These are phyloP conservation scores for Xylota sylvarum DNA, from an alignment of 2,888 invertebrate species.

Conservation along the genomic window DNA sequence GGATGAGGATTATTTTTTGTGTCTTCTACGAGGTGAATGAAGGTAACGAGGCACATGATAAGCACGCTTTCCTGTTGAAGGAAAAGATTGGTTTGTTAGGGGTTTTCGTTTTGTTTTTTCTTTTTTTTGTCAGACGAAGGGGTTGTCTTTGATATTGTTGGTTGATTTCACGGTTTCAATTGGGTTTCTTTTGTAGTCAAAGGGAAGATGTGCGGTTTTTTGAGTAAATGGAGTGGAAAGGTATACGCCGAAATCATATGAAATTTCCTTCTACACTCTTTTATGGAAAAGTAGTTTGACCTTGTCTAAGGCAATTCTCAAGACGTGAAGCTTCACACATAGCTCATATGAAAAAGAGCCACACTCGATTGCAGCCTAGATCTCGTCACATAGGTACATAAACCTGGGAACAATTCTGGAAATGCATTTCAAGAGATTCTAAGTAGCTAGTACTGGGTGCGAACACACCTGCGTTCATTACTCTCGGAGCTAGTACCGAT, in stretches of 20 bases:
- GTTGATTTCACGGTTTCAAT: background rate
- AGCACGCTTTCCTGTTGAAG: conserved; percentile 65
- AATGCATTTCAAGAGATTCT: too few species aligned
- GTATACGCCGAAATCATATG: background rate
- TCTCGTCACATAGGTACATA: too few species aligned
- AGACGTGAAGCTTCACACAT: too few species aligned
- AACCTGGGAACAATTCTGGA: too few species aligned
- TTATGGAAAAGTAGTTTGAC: too few species aligned
- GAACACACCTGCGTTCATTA: too few species aligned
- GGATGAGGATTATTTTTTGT: conserved; percentile 41
- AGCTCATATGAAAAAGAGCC: too few species aligned
- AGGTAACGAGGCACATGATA: conserved; percentile 56
- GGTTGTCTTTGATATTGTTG: background rate
- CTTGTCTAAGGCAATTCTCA: too few species aligned
- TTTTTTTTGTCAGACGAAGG: conserved; percentile 6
- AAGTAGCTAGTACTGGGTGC: too few species aligned
- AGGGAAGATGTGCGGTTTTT: background rate
- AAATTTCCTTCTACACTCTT: too few species aligned
- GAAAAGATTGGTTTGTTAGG: conserved; percentile 29
- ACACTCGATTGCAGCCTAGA: too few species aligned
- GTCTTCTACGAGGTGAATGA: conserved; percentile 50
- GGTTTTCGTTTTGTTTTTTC: background rate
- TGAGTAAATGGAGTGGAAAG: background rate
- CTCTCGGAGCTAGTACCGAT: too few species aligned
- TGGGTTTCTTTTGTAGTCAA: conserved; percentile 1